Conservation (phyloP, 2,888 invertebrate species). For the Lepidocyrtinus sp. region DNA sequence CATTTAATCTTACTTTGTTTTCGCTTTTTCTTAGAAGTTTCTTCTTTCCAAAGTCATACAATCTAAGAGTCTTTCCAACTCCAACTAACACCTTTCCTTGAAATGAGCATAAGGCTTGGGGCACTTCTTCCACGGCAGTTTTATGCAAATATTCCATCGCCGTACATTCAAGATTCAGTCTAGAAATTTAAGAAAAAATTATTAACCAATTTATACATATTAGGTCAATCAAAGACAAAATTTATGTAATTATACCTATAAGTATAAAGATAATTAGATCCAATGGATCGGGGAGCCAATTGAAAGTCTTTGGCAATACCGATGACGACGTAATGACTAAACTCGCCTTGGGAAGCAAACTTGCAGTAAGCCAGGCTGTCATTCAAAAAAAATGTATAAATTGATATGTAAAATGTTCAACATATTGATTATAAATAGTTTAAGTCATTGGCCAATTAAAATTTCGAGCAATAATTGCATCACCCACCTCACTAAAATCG, state of each 20-base stretch:
- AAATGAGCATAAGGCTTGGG: constrained; percentile 89
- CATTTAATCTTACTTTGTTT: constrained; percentile 80
- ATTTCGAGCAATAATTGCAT: not conserved
- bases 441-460: not conserved
- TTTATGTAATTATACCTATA: constrained; percentile 77
- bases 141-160: constrained; percentile 93
- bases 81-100: constrained; percentile 94
- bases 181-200: constrained; percentile 66
- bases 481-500: not conserved
- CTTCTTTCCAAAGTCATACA: constrained; percentile 97
- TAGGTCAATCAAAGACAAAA: not conserved
- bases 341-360: constrained; percentile 80
- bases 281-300: constrained; percentile 88
- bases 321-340: constrained; percentile 81
- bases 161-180: constrained; percentile 83
- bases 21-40: constrained; percentile 98
- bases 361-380: constrained; percentile 83
- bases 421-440: not conserved
- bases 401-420: not conserved
- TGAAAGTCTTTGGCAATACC: constrained; percentile 94
- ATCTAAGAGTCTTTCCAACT: constrained; percentile 90
- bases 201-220: not conserved
- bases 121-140: constrained; percentile 93
- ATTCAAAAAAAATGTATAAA: constrained; percentile 67
- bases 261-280: constrained; percentile 88